Conservation (phyloP, 2,888 invertebrate species). For the Geophilus truncorum region DNA sequence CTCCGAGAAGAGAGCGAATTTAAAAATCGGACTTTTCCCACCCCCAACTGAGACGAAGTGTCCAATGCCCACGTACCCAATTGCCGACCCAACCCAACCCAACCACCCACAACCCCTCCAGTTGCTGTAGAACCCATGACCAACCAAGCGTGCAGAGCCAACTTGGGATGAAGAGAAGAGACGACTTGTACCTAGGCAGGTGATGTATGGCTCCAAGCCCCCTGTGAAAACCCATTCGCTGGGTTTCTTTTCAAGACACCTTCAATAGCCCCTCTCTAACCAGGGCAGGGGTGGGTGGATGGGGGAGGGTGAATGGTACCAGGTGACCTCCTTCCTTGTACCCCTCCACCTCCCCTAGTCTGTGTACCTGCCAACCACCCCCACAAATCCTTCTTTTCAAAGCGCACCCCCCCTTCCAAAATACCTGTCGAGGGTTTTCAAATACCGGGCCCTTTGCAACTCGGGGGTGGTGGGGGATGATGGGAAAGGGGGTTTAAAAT, state of each 20-base stretch:
- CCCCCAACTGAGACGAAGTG: neutral
- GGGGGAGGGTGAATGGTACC: neutral
- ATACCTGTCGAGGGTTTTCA: constrained; percentile 6
- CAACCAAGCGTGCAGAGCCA: constrained; percentile 8
- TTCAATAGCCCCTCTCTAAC: neutral
- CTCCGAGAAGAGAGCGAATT: too few species aligned
- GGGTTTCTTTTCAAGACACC: neutral
- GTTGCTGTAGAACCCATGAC: neutral
- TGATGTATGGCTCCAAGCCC: constrained; percentile 4
- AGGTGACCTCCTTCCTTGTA: constrained; percentile 4
- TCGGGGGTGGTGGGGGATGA: neutral
- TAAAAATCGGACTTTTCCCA: neutral
- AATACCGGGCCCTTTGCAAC: neutral
- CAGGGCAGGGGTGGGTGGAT: constrained; percentile 13
- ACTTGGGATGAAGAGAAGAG: neutral
- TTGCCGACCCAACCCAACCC: neutral
- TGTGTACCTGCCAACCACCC: constrained; percentile 2
- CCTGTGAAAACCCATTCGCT: constrained; percentile 15
- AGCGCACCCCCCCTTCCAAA: neutral
- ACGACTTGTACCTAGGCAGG: constrained; percentile 7
- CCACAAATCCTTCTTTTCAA: constrained; percentile 12
- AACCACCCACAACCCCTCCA: constrained; percentile 5
- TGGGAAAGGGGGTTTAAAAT: neutral
- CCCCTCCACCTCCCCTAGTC: neutral
- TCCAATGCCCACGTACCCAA: too few species aligned